Base-by-base conservation (phyloP, 2,113 vertebrate species). In the Ictidomys tridecemlineatus region DNA sequence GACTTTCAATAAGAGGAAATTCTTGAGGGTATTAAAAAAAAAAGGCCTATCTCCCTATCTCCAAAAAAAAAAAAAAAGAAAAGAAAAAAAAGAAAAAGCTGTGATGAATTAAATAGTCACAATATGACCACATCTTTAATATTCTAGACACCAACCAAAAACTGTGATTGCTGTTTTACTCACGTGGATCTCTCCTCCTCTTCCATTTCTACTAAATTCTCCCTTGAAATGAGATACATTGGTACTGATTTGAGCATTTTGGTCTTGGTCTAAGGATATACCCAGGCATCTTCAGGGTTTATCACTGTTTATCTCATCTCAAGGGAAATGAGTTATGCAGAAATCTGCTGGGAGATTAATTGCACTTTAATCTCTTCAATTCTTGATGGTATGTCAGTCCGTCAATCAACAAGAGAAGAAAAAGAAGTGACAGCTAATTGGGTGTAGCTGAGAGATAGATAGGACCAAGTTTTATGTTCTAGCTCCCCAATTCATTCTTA, bases 221-320 rank as follows among this genome's bases (percentile, higher is more conserved):
- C 14, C 77, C 61, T 85, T 88, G 70, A 93, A 82, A 93, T 7
- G 91, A 91, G 45, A 30, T 82, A 85, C 37, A 39, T 51, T 18
- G 45, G 22, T 74, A 45, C 37, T 42, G 12, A 61, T n/a, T 77
- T 34, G 53, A 91, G 20, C 37, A 34, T 69, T 84, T 74, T 78
- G 70, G 74, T 58, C 39, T 85, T 83, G 8, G 58, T 76, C 42
- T 72, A 18, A 53, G 53, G 13, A 65, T 42, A 72, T 14, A 82
- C 30, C 4, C 6, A 48, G 28, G 56, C 11, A 12, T 82, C 28
- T 51, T 69, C 39, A 26, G 42, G 8, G 22, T 51, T 85, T 91
- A 70, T 74, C 69, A 58, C 39, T 53, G 65, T 65, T 63, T 85
- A 13, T 28, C 58, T 80, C 42, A 91, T 14, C 51, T 53, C 42